phyloP scores from a whole-genome alignment of 2,113 vertebrate genomes.

The Numida meleagris region DNA sequence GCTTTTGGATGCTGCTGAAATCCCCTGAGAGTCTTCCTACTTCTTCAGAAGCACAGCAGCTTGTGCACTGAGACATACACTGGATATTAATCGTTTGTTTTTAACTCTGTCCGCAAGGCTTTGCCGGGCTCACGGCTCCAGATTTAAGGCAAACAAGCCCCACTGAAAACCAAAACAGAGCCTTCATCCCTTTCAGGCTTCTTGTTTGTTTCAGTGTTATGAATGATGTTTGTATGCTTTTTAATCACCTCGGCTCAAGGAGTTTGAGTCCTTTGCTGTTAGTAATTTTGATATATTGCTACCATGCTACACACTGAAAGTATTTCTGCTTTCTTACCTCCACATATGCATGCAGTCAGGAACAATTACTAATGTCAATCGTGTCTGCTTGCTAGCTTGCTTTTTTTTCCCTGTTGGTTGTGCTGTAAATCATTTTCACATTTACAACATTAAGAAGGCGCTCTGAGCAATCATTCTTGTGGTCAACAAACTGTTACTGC shows the following conservation, averaged over 20 bases:
- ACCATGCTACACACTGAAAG: slow-evolving; percentile 18
- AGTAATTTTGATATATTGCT: slow-evolving; percentile 54
- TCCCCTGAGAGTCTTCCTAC: background rate
- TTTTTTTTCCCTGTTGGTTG: slow-evolving; percentile 19
- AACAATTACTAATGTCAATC: slow-evolving; percentile 63
- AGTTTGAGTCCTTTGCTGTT: slow-evolving; percentile 10
- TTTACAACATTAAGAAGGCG: slow-evolving; percentile 61
- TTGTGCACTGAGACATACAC: background rate
- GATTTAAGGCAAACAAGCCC: background rate
- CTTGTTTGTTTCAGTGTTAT: background rate
- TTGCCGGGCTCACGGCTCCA: background rate
- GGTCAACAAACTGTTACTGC: slow-evolving; percentile 67
- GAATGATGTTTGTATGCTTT: background rate
- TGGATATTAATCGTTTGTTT: background rate
- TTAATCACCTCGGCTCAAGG: slow-evolving; percentile 1
- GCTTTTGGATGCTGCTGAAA: background rate
- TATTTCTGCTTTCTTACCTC: slow-evolving; percentile 52
- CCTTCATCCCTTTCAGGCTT: background rate
- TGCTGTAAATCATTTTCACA: slow-evolving; percentile 72
- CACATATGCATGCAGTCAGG: slow-evolving; percentile 56
- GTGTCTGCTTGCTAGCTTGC: slow-evolving; percentile 27
- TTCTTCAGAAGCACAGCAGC: background rate
- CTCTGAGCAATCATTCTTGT: slow-evolving; percentile 62
- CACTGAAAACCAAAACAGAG: background rate
- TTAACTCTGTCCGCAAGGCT: background rate